These are phyloP conservation scores for Dicyrtoma fusca DNA, from an alignment of 2,888 invertebrate species.

Conservation along the genomic window DNA sequence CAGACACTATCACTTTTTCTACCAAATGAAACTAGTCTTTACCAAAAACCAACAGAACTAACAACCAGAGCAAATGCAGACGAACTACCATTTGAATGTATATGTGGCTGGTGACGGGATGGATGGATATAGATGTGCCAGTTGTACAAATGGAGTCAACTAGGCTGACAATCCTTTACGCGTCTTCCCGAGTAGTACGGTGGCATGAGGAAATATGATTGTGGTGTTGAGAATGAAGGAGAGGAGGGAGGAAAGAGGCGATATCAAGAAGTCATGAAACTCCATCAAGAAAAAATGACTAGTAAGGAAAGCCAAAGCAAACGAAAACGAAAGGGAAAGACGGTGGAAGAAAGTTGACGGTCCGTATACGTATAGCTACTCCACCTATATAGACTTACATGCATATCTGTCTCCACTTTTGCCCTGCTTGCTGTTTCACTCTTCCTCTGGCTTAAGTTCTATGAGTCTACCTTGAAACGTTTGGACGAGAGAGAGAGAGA, in stretches of 20 bases:
- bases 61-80: no score
- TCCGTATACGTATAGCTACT: neutral
- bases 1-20: no score
- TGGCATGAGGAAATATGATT: no score
- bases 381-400: neutral
- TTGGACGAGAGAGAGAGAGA: conserved; percentile 4
- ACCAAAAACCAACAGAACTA: no score
- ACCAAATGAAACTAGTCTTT: no score
- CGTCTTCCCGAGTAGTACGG: no score
- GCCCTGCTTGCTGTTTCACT: neutral
- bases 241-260: neutral
- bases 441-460: neutral
- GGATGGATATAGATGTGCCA: no score
- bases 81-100: no score
- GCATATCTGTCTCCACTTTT: neutral
- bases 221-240: no score
- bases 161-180: no score
- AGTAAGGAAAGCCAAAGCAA: conserved; percentile 21
- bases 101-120: no score
- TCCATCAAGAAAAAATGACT: conserved; percentile 38
- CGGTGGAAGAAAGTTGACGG: neutral
- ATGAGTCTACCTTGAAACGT: conserved; percentile 13
- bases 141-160: no score
- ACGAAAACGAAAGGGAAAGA: conserved; percentile 17
- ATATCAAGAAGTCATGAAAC: conserved; percentile 22